Evolutionary conservation across 2,797 vertebrate species (phyloP), one percentile per base, ranked within the genome.

Genomic region (Okamejei kenojei): DNA sequence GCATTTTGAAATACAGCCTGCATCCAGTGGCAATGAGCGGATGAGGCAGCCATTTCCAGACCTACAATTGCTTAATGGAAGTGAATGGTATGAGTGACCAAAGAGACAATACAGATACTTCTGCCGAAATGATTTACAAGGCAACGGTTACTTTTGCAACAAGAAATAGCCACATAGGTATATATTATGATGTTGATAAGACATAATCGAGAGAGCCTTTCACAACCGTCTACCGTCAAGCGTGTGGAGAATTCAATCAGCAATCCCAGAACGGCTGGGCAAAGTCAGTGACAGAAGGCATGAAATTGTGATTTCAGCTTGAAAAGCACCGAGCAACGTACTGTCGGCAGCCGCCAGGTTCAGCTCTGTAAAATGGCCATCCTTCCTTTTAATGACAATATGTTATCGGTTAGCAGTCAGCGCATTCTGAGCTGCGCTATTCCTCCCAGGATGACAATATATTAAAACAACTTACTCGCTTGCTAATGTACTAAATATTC

Each of bases 201-300:
- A 94, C 95, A 95, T 95, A 96, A 95, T 95, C 94, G 73, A 71
- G 93, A 74, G 74, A 23, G 54, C 19, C 63, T 86, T 86, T 58
- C 54, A 73, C 92, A 15, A 94, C 80, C 94, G 94, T 19, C 78
- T 90, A 29, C 93, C 38, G 94, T 68, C 93, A 76, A 94, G 93
- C 35, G 93, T 93, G 0, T 1, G 84, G 94, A 93, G 71, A 93
- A 93, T 91, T 23, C 93, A 93, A 58, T 93, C 93, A 94, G 63
- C 63, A 0, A 0, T 71, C 0, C 93, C 5, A 29, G 0, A 0
- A 21, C 10, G 73, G 94, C 90, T 63, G 29, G 0, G 54, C 94
- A 81, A 93, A 26, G 26, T 76, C 77, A 65, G 38, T 82, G 80
- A 93, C 76, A 93, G 61, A 90, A 93, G 80, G 93, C 93, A 84